phyloP scores from a whole-genome alignment of 2,113 vertebrate species.

The Limnothrissa miodon region DNA sequence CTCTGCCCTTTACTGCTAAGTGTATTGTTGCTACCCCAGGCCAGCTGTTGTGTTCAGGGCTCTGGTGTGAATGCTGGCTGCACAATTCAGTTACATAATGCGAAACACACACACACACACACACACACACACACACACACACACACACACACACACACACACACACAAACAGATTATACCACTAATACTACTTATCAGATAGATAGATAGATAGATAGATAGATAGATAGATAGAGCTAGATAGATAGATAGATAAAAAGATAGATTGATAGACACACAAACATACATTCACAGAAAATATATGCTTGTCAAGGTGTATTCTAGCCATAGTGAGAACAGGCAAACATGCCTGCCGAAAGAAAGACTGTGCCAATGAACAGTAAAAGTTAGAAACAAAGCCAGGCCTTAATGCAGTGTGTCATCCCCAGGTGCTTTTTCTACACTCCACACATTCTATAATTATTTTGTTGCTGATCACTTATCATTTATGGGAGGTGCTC shows the following conservation, averaged over 20 bases:
- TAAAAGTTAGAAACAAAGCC: too few species aligned
- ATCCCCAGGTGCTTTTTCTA: background rate
- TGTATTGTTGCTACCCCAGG: slow-evolving; percentile 6
- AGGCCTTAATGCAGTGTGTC: background rate
- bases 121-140: background rate
- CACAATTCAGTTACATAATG: slow-evolving; percentile 43
- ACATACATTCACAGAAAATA: background rate
- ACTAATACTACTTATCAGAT: too few species aligned
- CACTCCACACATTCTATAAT: background rate
- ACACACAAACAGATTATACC: too few species aligned
- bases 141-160: slow-evolving; percentile 10
- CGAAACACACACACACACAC: slow-evolving; percentile 27
- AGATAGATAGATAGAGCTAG: background rate
- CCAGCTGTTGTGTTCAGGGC: slow-evolving; percentile 8
- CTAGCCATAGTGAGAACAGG: too few species aligned
- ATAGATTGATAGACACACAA: background rate
- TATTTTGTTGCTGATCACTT: background rate
- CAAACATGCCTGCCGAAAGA: too few species aligned
- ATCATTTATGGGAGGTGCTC: background rate
- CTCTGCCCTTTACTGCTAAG: slow-evolving; percentile 5
- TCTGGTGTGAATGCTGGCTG: background rate
- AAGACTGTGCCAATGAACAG: too few species aligned
- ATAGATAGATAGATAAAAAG: background rate
- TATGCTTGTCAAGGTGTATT: too few species aligned
- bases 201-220: background rate